Base-by-base conservation (phyloP, 2,888 invertebrate genomes). In the Trypoxylon attenuatum region DNA sequence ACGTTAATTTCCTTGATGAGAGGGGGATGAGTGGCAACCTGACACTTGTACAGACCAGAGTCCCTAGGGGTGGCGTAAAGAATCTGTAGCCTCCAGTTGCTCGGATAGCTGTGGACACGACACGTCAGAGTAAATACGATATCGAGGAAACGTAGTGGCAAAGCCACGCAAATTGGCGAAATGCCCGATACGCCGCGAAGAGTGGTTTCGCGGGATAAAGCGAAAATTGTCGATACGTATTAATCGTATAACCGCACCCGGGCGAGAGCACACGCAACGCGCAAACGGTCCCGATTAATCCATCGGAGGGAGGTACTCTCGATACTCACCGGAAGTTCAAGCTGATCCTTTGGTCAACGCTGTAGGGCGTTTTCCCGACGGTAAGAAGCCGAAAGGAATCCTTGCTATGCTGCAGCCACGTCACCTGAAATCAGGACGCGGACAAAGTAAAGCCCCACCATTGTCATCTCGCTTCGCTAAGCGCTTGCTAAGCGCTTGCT, bases 21-120 rank as follows among this genome's bases (percentile, higher is more conserved):
- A 15, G 90, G 90, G 27, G 91, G 91, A 84, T 91, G 91, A 21
- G 91, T 91, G 49, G 91, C 90, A 60, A 91, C 89, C 87, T 91
- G 91, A 82, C 91, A 91, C 83, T 91, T 90, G 85, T 91, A 91
- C 49, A 90, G 86, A 8, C 91, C 91, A 69, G 90, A 90, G 81
- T 92, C 92, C 59, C 89, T 87, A 60, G 89, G 88, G 42, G 89
- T 89, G 64, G 91, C 90, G 80, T 89, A 90, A 64, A 88, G 88
- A 73, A 92, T 91, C 83, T 90, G 89, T 69, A 92, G 87, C 72
- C 91, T 88, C 90, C 91, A 92, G 86, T 92, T 91, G 83, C 90
- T 90, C 29, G 91, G 91, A 63, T 87, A 87, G 73, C 87, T 87
- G 72, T n/a, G 52, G 63, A 10, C 23, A 55, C 50, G 27, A 68